Evolutionary conservation across 2,797 vertebrate species (phyloP), one percentile per base, ranked within the genome.

Genomic region (Coregonus suidteri): DNA sequence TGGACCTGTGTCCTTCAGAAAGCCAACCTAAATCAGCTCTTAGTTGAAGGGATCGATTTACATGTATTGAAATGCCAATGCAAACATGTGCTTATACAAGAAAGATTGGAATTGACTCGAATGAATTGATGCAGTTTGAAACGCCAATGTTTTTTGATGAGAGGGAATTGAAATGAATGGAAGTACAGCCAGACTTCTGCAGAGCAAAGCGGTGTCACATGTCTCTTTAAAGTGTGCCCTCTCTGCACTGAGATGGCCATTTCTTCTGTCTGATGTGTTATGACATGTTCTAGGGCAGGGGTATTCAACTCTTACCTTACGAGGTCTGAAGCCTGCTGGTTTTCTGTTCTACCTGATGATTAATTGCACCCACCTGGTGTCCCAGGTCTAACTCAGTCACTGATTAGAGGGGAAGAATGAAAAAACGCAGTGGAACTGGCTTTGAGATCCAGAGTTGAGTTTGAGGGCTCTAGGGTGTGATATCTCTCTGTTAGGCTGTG

Each of bases 21-120:
- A 78, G 78, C 75, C 77, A 79, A 74, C 81, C 74, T 77, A 66
- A 76, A 51, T 79, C 76, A 41, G 66, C 75, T 74, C 66, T 31
- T 71, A 71, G 77, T 53, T 67, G 77, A 74, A 71, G 80, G n/a
- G 85, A 91, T 93, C 89, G 81, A 91, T 92, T 85, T 79, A 79
- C 84, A 86, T 87, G 84, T 91, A 88, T 85, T 85, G 80, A 80
- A 85, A 90, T 85, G 87, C 82, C 90, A 85, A 87, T 91, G 83
- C 85, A 88, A 87, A 90, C 85, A 78, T 77, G 66, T 76, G 81
- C 77, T 87, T 73, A 77, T 84, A 82, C 75, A 75, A 83, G 83
- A 90, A 88, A 85, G 83, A 90, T 92, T 88, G 78, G 84, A 86
- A 89, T 78, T 86, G 85, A 92, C 87, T 79, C 81, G 81, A 79